phyloP scores from a whole-genome alignment of 2,113 vertebrate genomes.

The Carassius carassius region DNA sequence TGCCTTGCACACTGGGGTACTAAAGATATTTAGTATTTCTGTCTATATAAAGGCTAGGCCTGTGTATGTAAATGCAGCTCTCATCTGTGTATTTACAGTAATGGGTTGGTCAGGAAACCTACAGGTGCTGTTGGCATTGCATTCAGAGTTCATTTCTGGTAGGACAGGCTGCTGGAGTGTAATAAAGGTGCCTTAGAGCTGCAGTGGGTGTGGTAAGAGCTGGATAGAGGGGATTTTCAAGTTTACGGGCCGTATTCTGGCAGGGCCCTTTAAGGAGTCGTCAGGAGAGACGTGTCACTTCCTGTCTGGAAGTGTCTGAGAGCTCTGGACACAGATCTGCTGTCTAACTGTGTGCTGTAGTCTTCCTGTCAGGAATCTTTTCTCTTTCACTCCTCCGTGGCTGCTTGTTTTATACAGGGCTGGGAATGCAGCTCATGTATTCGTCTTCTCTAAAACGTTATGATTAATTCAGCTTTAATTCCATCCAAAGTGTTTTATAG shows the following conservation, averaged over 20 bases:
- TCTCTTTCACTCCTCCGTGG: background rate
- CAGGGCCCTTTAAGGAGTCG: conserved; percentile 26
- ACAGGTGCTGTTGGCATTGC: conserved; percentile 26
- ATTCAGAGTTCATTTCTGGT: conserved; percentile 33
- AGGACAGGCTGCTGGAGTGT: conserved; percentile 11
- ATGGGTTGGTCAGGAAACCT: conserved; percentile 38
- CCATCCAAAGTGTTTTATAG: no score
- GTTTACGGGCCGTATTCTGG: conserved; percentile 25
- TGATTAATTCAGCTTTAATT: no score
- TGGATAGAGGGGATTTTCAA: conserved; percentile 32
- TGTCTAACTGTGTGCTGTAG: conserved; percentile 11
- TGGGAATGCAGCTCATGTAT: background rate
- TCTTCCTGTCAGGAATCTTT: no score
- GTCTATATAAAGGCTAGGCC: background rate
- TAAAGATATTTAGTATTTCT: background rate
- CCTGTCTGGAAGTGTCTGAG: conserved; percentile 40
- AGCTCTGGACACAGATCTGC: no score
- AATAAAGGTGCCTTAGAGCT: conserved; percentile 33
- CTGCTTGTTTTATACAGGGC: background rate
- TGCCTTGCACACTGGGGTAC: background rate
- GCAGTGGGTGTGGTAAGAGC: conserved; percentile 7
- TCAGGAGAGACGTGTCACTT: conserved; percentile 39
- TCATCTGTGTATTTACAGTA: conserved; percentile 21
- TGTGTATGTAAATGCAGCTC: conserved; percentile 1
- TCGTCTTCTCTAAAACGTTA: no score